phyloP scores from a whole-genome alignment of 2,797 vertebrate species.

The Sparidentex hasta region DNA sequence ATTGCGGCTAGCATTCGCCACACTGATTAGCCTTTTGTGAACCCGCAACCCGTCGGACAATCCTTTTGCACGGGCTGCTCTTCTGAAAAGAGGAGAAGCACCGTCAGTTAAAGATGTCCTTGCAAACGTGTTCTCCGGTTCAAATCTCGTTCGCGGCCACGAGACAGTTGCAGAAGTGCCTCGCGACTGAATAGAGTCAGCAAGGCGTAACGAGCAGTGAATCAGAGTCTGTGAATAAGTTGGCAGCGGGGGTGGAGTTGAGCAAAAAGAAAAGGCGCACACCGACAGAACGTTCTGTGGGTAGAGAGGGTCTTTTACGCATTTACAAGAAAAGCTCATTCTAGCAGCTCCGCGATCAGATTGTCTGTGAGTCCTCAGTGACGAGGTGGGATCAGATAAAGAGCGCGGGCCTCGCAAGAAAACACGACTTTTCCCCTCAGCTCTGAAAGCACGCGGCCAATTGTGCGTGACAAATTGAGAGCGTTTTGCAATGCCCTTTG shows the following conservation, averaged over 20 bases:
- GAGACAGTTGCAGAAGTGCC: constrained; percentile 27
- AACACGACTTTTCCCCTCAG: constrained; percentile 48
- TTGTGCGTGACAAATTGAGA: constrained; percentile 76
- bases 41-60: constrained; percentile 37
- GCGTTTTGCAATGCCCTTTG: constrained; percentile 70
- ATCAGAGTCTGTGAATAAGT: constrained; percentile 40
- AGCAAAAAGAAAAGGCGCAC: constrained; percentile 48
- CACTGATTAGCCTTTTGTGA: constrained; percentile 38
- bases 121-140: constrained; percentile 44
- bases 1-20: constrained; percentile 37
- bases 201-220: constrained; percentile 37
- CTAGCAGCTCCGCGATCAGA: constrained; percentile 38
- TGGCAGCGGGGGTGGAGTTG: constrained; percentile 7
- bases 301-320: constrained; percentile 31
- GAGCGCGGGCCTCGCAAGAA: constrained; percentile 46
- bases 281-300: constrained; percentile 35
- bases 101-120: constrained; percentile 58
- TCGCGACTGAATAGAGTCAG: constrained; percentile 51
- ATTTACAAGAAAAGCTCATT: constrained; percentile 62
- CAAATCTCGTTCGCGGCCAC: constrained; percentile 36
- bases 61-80: constrained; percentile 40
- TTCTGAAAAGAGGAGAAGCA: constrained; percentile 46
- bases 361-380: constrained; percentile 41
- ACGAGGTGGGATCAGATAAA: constrained; percentile 65
- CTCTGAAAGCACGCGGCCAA: constrained; percentile 59